Evolutionary conservation across 2,888 invertebrate species (phyloP).

Genomic region (Carpatolechia fugitivella): DNA sequence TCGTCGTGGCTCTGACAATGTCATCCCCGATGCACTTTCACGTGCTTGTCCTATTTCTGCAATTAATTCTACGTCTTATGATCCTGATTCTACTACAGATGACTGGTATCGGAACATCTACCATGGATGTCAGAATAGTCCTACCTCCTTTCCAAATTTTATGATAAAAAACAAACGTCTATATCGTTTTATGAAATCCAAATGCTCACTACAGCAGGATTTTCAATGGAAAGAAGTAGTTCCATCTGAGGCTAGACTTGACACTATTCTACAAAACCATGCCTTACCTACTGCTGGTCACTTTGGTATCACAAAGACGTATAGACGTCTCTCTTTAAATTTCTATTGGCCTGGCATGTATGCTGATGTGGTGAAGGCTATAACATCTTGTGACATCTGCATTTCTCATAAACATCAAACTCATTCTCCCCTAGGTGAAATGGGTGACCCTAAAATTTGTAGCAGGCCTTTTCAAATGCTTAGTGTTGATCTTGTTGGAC

Average conservation of each 20-base stretch:
- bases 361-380: too few relatives aligned
- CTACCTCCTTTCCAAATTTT: slow-evolving; percentile 21
- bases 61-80: neutral
- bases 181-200: too few relatives aligned
- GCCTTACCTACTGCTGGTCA: too few relatives aligned
- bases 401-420: neutral
- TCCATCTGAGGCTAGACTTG: slow-evolving; percentile 15
- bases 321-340: slow-evolving; percentile 22
- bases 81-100: slow-evolving; percentile 15
- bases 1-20: too few relatives aligned
- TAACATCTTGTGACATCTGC: slow-evolving; percentile 9
- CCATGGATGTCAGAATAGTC: slow-evolving; percentile 18
- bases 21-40: too few relatives aligned
- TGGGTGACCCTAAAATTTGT: neutral
- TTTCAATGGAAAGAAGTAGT: too few relatives aligned
- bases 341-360: slow-evolving; percentile 25
- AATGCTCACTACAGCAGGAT: too few relatives aligned
- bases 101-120: slow-evolving; percentile 28
- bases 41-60: neutral
- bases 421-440: neutral
- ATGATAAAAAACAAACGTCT: slow-evolving; percentile 20
- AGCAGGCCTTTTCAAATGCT: slow-evolving; percentile 26
- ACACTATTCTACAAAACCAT: slow-evolving; percentile 23
- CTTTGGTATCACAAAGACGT: too few relatives aligned
- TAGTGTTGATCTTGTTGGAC: slow-evolving; percentile 28